A percentile compares a stretch with the other conserved stretches of the same genome.
phyloP scores from a whole-genome alignment of 2,113 vertebrate species.

The Tenrec ecaudatus region DNA sequence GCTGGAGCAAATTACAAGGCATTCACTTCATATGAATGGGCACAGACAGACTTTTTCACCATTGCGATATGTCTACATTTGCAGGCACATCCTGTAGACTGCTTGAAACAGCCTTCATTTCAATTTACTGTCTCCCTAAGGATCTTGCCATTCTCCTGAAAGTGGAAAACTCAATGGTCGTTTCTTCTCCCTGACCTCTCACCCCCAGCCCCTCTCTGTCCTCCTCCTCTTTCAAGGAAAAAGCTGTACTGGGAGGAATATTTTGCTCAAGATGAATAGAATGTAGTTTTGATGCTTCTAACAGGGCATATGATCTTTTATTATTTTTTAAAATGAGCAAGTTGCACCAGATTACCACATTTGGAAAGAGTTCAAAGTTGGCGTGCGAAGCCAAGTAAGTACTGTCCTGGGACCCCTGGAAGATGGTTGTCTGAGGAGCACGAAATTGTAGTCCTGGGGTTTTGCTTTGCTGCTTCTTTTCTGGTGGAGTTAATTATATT shows the following conservation, averaged over 20 bases:
- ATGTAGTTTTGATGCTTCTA: constrained; percentile 90
- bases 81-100: constrained; percentile 99
- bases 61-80: constrained; percentile 96
- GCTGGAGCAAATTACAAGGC: constrained; percentile 95
- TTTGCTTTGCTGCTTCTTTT: constrained; percentile 67
- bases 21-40: constrained; percentile 97
- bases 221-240: constrained; percentile 80
- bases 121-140: constrained; percentile 97
- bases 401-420: constrained; percentile 58
- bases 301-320: constrained; percentile 87
- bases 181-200: constrained; percentile 75
- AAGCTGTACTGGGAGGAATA: constrained; percentile 88
- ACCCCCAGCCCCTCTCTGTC: constrained; percentile 44
- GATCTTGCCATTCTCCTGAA: constrained; percentile 93
- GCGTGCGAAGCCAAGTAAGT: constrained; percentile 63
- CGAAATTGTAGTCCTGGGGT: constrained; percentile 37
- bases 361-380: constrained; percentile 80
- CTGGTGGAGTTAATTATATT: background rate
- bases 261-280: constrained; percentile 90
- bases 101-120: constrained; percentile 98
- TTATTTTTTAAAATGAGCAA: constrained; percentile 79
- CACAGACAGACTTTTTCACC: constrained; percentile 98
- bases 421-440: background rate
- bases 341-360: constrained; percentile 77
- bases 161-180: constrained; percentile 89